Conservation (phyloP, 1,140 invertebrate genomes). For the Galleria mellonella region DNA sequence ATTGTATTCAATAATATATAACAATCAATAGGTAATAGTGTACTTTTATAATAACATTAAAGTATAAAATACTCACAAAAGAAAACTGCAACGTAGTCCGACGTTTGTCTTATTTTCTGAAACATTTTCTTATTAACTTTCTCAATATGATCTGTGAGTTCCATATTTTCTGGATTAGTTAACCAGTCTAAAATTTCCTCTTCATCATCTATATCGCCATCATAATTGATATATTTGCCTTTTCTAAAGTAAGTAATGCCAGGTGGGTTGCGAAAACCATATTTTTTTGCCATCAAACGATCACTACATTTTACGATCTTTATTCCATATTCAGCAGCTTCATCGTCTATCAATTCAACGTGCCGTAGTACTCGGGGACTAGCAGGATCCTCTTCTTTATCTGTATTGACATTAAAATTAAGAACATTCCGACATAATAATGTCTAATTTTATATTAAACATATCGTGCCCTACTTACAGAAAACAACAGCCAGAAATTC, state of each 20-base stretch:
- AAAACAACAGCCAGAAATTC: conserved; percentile 95
- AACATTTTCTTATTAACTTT: conserved; percentile 95
- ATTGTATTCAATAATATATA: too few relatives aligned
- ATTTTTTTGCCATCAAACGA: conserved; percentile 94
- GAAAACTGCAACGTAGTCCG: conserved; percentile 95
- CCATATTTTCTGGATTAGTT: conserved; percentile 95
- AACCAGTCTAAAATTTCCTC: conserved; percentile 96
- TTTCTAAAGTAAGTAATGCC: conserved; percentile 94
- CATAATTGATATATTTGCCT: conserved; percentile 92
- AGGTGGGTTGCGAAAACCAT: conserved; percentile 91
- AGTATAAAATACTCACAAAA: conserved; percentile 82
- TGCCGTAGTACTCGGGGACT: conserved; percentile 86
- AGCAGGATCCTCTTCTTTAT: conserved; percentile 88
- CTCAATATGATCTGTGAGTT: conserved; percentile 94
- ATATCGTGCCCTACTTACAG: conserved; percentile 81
- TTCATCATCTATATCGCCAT: conserved; percentile 94
- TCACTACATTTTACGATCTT: conserved; percentile 94
- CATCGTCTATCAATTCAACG: conserved; percentile 93
- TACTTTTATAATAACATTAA: background rate
- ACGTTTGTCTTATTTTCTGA: conserved; percentile 90
- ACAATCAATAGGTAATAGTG: too few relatives aligned
- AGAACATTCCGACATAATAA: too few relatives aligned
- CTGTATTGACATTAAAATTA: conserved; percentile 75
- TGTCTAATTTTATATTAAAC: background rate
- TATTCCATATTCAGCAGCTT: conserved; percentile 93